Percentiles rank a stretch among this genome's conserved stretches.
Conservation (phyloP, 2,113 vertebrate genomes). For the Psephotus haematonotus region DNA sequence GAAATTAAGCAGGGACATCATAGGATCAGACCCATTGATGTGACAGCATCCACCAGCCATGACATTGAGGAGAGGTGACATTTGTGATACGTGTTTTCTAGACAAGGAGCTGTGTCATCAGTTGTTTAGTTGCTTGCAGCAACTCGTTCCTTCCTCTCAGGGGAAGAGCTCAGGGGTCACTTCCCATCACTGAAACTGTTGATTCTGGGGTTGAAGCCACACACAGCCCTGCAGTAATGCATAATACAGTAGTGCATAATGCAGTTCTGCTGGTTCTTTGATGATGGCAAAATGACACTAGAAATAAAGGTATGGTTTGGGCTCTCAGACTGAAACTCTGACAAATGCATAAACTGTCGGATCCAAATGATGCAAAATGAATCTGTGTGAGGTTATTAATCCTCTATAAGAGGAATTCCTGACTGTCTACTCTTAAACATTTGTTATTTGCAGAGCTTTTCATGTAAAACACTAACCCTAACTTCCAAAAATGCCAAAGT, state of each 20-base stretch:
- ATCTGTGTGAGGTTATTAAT: background rate
- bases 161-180: background rate
- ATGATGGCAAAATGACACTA: background rate
- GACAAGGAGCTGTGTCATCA: background rate
- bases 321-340: background rate
- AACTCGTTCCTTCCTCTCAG: background rate
- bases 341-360: background rate
- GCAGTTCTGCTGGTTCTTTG: background rate
- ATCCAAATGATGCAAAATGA: background rate
- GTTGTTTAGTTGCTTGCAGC: background rate
- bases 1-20: background rate
- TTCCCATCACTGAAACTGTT: background rate
- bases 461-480: background rate
- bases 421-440: background rate
- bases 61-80: background rate
- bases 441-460: background rate
- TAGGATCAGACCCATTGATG: background rate
- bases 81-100: accelerated
- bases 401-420: background rate
- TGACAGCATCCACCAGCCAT: background rate
- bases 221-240: background rate
- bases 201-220: background rate
- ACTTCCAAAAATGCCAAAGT: background rate
- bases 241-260: too few species aligned
- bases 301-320: background rate